phyloP scores from a whole-genome alignment of 2,113 vertebrate species.

The Seriola aureovittata region DNA sequence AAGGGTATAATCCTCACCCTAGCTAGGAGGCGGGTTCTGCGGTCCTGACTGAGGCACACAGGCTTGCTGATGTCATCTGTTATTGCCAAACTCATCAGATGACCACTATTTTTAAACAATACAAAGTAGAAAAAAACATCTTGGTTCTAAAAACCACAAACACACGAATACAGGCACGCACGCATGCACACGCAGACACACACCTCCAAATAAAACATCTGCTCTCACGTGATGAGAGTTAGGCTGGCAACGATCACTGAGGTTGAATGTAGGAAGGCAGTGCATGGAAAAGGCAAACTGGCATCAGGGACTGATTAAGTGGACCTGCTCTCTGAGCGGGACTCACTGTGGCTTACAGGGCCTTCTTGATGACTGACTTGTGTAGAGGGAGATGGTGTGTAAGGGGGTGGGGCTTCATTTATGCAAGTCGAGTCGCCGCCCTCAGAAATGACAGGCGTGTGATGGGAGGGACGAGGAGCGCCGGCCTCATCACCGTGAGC shows the following conservation, averaged over 20 bases:
- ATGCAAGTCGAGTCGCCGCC: conserved; percentile 73
- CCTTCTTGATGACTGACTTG: conserved; percentile 39
- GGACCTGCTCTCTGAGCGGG: conserved; percentile 59
- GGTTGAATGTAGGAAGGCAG: conserved; percentile 77
- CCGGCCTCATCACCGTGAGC: conserved; percentile 63
- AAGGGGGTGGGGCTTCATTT: conserved; percentile 87
- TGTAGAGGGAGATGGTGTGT: conserved; percentile 73
- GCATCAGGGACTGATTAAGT: conserved; percentile 61
- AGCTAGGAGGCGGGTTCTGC: conserved; percentile 47
- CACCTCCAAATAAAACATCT: conserved; percentile 53
- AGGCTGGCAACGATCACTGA: conserved; percentile 76
- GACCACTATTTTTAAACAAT: conserved; percentile 43
- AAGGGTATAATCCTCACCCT: conserved; percentile 8
- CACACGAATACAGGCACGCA: conserved; percentile 10
- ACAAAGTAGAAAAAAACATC: conserved; percentile 62
- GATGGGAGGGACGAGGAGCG: conserved; percentile 59
- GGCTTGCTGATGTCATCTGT: conserved; percentile 62
- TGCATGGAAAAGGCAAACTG: conserved; percentile 75
- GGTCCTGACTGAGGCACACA: conserved; percentile 66
- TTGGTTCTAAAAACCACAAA: conserved; percentile 38
- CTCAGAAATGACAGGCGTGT: conserved; percentile 74
- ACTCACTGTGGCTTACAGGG: conserved; percentile 51
- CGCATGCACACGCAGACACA: not conserved
- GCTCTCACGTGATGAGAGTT: conserved; percentile 65
- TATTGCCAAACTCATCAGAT: conserved; percentile 61